Conservation (phyloP, 2,797 vertebrate genomes). For the Anguilla anguilla region DNA sequence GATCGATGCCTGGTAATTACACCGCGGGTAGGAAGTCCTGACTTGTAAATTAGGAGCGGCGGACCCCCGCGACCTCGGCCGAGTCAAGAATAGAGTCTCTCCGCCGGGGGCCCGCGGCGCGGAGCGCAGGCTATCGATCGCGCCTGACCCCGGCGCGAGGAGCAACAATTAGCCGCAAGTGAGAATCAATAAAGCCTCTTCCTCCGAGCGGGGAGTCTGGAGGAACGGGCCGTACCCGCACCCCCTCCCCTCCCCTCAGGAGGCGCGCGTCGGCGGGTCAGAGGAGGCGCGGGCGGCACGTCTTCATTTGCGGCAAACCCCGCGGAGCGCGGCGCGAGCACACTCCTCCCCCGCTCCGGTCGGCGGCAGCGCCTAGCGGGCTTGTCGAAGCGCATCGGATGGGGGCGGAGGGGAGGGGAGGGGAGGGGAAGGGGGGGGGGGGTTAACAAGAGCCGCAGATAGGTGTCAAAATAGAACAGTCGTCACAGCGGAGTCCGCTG, state of each 20-base stretch:
- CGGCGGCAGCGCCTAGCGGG: conserved; percentile 45
- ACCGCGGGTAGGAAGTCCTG: conserved; percentile 8
- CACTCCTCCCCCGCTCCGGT: conserved; percentile 33
- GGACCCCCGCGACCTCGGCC: background rate
- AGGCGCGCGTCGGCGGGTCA: conserved; percentile 14
- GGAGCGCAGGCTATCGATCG: background rate
- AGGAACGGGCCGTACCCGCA: background rate
- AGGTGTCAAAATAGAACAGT: conserved; percentile 68
- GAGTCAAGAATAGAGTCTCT: conserved; percentile 18
- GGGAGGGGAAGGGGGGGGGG: conserved; percentile 30
- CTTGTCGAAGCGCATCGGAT: conserved; percentile 67
- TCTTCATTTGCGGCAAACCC: background rate
- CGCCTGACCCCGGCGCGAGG: conserved; percentile 7
- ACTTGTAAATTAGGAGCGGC: conserved; percentile 25
- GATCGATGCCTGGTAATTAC: conserved; percentile 15
- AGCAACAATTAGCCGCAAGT: conserved; percentile 37
- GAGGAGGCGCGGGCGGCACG: background rate
- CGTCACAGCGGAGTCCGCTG: conserved; percentile 51
- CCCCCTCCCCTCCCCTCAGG: conserved; percentile 47
- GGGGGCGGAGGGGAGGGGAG: conserved; percentile 40
- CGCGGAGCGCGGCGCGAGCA: conserved; percentile 17
- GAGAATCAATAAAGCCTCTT: conserved; percentile 37
- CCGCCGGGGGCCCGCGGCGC: background rate
- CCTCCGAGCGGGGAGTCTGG: conserved; percentile 22
- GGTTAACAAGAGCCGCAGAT: conserved; percentile 67